Base-by-base conservation (phyloP, 2,113 vertebrate genomes). In the Varanus salvator region DNA sequence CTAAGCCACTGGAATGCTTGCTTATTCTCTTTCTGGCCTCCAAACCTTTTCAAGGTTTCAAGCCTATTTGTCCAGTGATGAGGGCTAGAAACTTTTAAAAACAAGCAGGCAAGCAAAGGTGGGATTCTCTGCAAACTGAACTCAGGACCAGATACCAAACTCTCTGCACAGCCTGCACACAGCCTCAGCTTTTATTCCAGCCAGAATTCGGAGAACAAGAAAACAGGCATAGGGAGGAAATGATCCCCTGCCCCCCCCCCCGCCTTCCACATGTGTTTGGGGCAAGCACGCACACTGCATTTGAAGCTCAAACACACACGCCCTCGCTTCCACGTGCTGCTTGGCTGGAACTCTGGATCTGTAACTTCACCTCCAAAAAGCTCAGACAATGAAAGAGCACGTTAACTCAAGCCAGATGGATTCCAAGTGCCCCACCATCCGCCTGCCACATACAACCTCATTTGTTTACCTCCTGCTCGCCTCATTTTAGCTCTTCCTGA, bases 331-430 rank as follows among this genome's bases (percentile, higher is more conserved):
- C 78, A 74, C 8, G 52, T 75, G 84, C 85, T 82, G 31, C 68
- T 90, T 86, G 89, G 77, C 69, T 90, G 44, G 74, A 89, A 69
- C 74, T 54, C 44, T 27, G 31, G 38, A 68, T 68, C 81, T 89
- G 81, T 78, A 80, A 90, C 74, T 69, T 85, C 75, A 76, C 83
- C 66, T 80, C 88, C 76, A 85, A 85, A 89, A 85, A 64, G 83
- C 64, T 25, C 83, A 85, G 83, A 90, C 75, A 85, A 80, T n/a
- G 88, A 71, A 89, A 68, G 44, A 71, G 74, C 57, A 52, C 44
- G 64, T 85, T 90, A 90, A 90, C 48, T 85, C 31, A 90, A 90
- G 83, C 83, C 83, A 90, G 88, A 74, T 90, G 88, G 75, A 54
- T 64, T 64, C 14, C 3, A n/a, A 25, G 48, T 69, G 44, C 80